A percentile compares a stretch with the other conserved stretches of the same genome.
These are phyloP conservation scores for Microplitis mediator DNA, from an alignment of 1,140 invertebrate species.

Conservation along the genomic window DNA sequence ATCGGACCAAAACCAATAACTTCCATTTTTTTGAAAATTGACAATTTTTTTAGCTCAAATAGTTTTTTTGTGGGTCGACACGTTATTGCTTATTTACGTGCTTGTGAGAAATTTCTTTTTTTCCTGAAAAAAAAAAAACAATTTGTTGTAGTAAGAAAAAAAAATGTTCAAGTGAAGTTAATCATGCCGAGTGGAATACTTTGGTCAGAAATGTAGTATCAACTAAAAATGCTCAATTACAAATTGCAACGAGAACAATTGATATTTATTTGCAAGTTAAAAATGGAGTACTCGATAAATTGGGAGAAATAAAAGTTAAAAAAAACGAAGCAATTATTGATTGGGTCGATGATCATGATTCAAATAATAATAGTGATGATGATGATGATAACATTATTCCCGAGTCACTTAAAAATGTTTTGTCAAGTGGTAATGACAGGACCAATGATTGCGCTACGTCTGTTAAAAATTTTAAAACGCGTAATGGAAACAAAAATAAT, in stretches of 20 bases:
- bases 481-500: not conserved
- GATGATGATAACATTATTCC: conserved; percentile 31
- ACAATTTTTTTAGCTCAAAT: too few relatives aligned
- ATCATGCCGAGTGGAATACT: conserved; percentile 51
- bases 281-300: conserved; percentile 29
- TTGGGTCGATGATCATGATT: conserved; percentile 36
- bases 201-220: conserved; percentile 40
- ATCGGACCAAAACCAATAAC: too few relatives aligned
- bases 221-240: conserved; percentile 32
- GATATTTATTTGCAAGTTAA: conserved; percentile 43
- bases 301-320: conserved; percentile 40
- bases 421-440: conserved; percentile 40
- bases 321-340: conserved; percentile 42
- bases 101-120: too few relatives aligned
- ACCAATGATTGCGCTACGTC: conserved; percentile 42
- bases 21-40: too few relatives aligned
- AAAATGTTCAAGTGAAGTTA: conserved; percentile 49
- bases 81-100: too few relatives aligned
- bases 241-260: conserved; percentile 30
- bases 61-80: too few relatives aligned
- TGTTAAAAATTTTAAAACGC: conserved; percentile 34
- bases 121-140: too few relatives aligned
- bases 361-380: not conserved
- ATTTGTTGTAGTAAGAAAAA: conserved; percentile 47
- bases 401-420: conserved; percentile 39